Percentiles rank a stretch among this genome's conserved stretches.
These are phyloP conservation scores for Bicyclus anynana DNA, from an alignment of 1,140 invertebrate species.

Conservation along the genomic window DNA sequence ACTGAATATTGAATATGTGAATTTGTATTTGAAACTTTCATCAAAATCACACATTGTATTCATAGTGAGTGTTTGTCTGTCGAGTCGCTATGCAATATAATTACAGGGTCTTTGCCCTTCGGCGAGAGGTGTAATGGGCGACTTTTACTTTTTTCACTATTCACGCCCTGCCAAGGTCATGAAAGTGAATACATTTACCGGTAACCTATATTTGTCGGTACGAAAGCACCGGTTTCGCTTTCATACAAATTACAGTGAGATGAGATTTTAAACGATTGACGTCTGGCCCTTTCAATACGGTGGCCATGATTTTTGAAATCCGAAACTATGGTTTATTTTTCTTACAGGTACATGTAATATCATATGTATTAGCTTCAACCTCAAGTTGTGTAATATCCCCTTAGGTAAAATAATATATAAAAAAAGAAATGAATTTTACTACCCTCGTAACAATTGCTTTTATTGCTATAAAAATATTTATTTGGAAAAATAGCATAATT, in stretches of 20 bases:
- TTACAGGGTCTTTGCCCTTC: slow-evolving; percentile 12
- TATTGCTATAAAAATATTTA: too few relatives aligned
- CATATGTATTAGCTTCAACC: too few relatives aligned
- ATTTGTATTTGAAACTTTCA: too few relatives aligned
- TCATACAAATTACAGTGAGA: slow-evolving; percentile 44
- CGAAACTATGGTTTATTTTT: neutral
- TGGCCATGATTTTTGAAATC: neutral
- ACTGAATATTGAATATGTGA: too few relatives aligned
- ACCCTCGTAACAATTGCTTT: too few relatives aligned
- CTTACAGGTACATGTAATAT: neutral
- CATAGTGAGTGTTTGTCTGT: too few relatives aligned
- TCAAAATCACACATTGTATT: too few relatives aligned
- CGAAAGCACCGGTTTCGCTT: slow-evolving; percentile 48
- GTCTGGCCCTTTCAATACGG: slow-evolving; percentile 4
- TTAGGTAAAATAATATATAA: too few relatives aligned
- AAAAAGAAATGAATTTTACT: too few relatives aligned
- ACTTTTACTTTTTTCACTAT: slow-evolving; percentile 32
- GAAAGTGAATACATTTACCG: slow-evolving; percentile 30
- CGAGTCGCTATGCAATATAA: slow-evolving; percentile 1
- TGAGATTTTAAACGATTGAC: slow-evolving; percentile 21
- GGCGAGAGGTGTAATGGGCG: slow-evolving; percentile 4
- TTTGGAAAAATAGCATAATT: too few relatives aligned
- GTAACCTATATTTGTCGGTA: slow-evolving; percentile 20
- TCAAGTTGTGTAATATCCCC: too few relatives aligned
- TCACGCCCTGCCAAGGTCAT: slow-evolving; percentile 25